Conservation (phyloP, 2,888 invertebrate genomes). For the Caenorhabditis panamensis region DNA sequence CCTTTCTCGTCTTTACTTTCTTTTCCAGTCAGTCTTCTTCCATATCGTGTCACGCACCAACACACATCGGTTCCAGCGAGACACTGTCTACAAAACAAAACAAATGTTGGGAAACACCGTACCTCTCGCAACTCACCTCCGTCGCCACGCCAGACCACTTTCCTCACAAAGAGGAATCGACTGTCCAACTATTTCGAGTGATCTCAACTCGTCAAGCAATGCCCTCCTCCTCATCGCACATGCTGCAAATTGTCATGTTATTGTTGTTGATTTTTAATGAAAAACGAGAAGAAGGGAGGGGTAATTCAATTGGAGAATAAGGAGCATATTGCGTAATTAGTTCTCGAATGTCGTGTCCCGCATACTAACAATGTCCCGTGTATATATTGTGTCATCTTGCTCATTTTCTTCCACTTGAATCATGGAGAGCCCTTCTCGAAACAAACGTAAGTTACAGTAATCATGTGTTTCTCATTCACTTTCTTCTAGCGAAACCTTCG, state of each 20-base stretch:
- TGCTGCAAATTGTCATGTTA: constrained; percentile 51
- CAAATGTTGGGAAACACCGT: constrained; percentile 78
- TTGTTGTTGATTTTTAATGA: constrained; percentile 9
- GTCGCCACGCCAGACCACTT: constrained; percentile 52
- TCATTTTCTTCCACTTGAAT: not conserved
- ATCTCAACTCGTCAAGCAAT: constrained; percentile 57
- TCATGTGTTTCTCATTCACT: not conserved
- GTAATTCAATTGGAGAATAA: constrained; percentile 30
- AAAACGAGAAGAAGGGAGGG: not conserved
- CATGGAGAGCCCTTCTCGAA: constrained; percentile 31
- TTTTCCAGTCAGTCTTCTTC: constrained; percentile 49
- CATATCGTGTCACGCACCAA: constrained; percentile 66
- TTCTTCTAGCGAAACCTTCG: constrained; percentile 25
- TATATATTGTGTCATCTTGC: constrained; percentile 6
- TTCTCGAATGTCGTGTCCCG: constrained; percentile 47
- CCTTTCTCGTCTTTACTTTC: constrained; percentile 55
- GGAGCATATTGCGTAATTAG: constrained; percentile 58
- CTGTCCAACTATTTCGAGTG: constrained; percentile 64
- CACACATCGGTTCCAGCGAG: constrained; percentile 67
- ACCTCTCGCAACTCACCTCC: constrained; percentile 79
- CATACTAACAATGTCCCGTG: constrained; percentile 41
- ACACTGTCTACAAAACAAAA: constrained; percentile 60
- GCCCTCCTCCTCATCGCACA: constrained; percentile 57
- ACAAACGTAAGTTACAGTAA: constrained; percentile 18
- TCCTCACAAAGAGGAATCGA: constrained; percentile 66